Evolutionary conservation across 2,888 invertebrate species (phyloP), one percentile per base, ranked within the genome.

Genomic region (Leptinotarsa tumamoca): DNA sequence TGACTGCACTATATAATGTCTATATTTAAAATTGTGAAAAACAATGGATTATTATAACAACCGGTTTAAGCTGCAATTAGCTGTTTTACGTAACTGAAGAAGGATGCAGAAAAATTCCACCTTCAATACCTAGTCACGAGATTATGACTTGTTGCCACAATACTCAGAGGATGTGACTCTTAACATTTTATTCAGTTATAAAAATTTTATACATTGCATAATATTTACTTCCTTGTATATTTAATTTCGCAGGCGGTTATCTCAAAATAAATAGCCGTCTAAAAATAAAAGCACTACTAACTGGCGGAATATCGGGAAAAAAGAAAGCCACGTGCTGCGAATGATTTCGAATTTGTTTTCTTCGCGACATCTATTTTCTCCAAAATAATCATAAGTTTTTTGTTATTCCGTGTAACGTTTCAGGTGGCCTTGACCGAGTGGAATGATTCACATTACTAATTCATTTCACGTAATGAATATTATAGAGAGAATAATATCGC

Each of bases 31-130:
- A 68, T 63, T 52, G 73, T 71, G 71, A 68, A 78, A 75, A 73
- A 78, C 78, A 78, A 78, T 78, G 71, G 73, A 67, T 73, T 75
- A 66, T 70, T 73, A 73, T 75, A 68, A 75, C 75, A 72, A 58
- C 75, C 66, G 73, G 75, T 78, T 78, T 73, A 75, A 52, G 43
- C 68, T 66, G 73, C 73, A 78, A 78, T 78, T 78, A 75, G 75
- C 69, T 52, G 54, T 70, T 69, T 80, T 80, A 80, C 75, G 78
- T 80, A 80, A 80, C 72, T n/a, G 70, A 75, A 71, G 69, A 77
- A 79, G 79, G 77, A 79, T 79, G 75, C 77, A 75, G 68, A 73
- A 72, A 77, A 77, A 75, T 76, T 77, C 77, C 66, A 68, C 72
- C 27, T 58, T 67, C 68, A 71, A 71, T 76, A 67, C 43, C 33